These are phyloP conservation scores for Cerastis leucographa DNA, from an alignment of 2,888 invertebrate genomes.

Conservation along the genomic window DNA sequence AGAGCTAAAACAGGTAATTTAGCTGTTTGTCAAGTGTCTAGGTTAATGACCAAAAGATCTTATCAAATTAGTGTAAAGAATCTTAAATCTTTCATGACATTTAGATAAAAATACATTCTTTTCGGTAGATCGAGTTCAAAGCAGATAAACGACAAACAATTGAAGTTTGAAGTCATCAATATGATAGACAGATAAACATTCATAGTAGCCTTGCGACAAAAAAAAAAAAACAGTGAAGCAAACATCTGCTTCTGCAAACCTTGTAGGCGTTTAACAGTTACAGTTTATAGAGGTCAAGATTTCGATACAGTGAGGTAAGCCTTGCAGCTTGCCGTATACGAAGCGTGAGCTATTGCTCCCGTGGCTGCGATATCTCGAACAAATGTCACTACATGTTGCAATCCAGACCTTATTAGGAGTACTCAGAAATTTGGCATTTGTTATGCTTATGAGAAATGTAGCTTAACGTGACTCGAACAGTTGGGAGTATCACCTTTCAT, in stretches of 20 bases:
- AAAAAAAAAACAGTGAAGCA: neutral
- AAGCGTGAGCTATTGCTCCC: conserved; percentile 24
- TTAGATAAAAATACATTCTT: conserved; percentile 12
- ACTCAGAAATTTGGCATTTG: conserved; percentile 20
- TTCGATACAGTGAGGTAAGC: conserved; percentile 43
- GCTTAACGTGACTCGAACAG: neutral
- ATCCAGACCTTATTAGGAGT: conserved; percentile 31
- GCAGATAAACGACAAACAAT: conserved; percentile 2
- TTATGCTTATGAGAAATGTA: neutral
- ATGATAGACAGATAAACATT: neutral
- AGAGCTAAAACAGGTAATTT: neutral
- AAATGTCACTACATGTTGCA: conserved; percentile 43
- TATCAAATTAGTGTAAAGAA: conserved; percentile 27
- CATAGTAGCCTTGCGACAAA: neutral
- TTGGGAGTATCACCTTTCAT: neutral
- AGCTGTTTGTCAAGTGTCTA: neutral
- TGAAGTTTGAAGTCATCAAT: neutral
- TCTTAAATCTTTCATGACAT: conserved; percentile 10
- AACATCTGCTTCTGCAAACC: conserved; percentile 31
- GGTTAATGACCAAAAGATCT: conserved; percentile 42
- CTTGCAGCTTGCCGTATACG: conserved; percentile 54
- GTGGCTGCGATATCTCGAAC: conserved; percentile 25
- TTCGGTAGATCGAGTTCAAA: conserved; percentile 6
- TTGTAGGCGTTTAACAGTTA: conserved; percentile 50
- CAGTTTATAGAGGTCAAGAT: conserved; percentile 48